These are phyloP conservation scores for Dolichopus griseipennis DNA, from an alignment of 2,888 invertebrate genomes.

Conservation along the genomic window DNA sequence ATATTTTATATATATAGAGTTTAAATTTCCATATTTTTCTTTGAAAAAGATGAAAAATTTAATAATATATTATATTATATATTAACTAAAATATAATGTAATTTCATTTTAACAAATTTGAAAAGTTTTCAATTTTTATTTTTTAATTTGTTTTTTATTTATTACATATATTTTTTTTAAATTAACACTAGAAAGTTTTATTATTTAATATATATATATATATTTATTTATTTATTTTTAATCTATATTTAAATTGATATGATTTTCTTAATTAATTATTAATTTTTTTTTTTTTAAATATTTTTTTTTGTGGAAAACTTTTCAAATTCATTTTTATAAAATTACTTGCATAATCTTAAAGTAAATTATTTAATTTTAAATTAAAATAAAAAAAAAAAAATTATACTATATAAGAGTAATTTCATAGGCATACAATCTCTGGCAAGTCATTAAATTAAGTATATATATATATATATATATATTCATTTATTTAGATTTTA, in stretches of 20 bases:
- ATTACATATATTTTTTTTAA: background rate
- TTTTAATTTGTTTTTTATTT: no score
- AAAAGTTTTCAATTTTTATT: background rate
- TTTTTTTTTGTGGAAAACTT: background rate
- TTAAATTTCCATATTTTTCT: background rate
- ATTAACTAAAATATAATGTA: background rate
- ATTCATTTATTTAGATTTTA: background rate
- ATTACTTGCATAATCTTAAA: background rate
- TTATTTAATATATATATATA: no score
- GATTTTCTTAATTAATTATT: no score
- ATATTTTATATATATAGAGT: no score
- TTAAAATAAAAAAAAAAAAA: background rate
- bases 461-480: no score
- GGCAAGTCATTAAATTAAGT: background rate
- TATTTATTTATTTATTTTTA: no score
- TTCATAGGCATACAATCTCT: conserved; percentile 6
- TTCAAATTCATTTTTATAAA: background rate
- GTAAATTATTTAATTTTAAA: background rate
- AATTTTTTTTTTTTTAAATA: no score
- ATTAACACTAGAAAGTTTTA: background rate
- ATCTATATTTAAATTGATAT: no score
- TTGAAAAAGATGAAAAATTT: conserved; percentile 1
- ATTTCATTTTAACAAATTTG: background rate
- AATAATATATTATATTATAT: no score
- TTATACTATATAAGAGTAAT: background rate